Conservation (phyloP, 2,888 invertebrate species). For the Amaurobius ferox region DNA sequence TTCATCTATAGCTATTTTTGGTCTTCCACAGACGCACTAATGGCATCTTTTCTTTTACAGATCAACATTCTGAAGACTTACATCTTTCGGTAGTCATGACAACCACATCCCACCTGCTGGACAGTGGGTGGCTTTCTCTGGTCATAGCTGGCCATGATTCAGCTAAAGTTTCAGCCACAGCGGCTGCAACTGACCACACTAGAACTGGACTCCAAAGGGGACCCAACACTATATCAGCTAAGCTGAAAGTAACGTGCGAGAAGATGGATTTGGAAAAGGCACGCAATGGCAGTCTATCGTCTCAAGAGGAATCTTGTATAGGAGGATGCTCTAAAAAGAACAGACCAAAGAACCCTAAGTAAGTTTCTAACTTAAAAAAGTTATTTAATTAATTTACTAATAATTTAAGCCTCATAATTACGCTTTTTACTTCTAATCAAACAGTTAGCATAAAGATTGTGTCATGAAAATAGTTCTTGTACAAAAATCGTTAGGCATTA, state of each 20-base stretch:
- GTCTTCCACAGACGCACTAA: neutral
- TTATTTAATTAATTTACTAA: too few species aligned
- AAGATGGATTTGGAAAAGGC: constrained; percentile 68
- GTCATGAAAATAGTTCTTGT: too few species aligned
- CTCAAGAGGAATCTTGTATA: constrained; percentile 60
- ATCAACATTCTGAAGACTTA: neutral
- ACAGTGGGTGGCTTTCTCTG: constrained; percentile 66
- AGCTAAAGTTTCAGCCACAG: constrained; percentile 34
- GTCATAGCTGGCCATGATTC: constrained; percentile 57
- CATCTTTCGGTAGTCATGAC: constrained; percentile 37
- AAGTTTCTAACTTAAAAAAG: too few species aligned
- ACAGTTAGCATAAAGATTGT: too few species aligned
- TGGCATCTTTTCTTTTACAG: neutral
- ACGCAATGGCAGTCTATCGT: constrained; percentile 35
- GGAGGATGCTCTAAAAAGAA: constrained; percentile 55
- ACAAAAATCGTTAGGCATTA: too few species aligned
- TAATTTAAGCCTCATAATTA: too few species aligned
- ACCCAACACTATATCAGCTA: constrained; percentile 57
- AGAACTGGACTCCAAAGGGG: constrained; percentile 24
- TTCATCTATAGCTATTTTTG: neutral
- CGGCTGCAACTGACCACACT: constrained; percentile 9
- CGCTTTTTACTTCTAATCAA: too few species aligned
- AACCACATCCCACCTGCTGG: constrained; percentile 62
- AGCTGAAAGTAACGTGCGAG: constrained; percentile 66
- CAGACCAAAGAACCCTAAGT: constrained; percentile 67